phyloP scores from a whole-genome alignment of 2,888 invertebrate species.

The Nomada lathburiana region DNA sequence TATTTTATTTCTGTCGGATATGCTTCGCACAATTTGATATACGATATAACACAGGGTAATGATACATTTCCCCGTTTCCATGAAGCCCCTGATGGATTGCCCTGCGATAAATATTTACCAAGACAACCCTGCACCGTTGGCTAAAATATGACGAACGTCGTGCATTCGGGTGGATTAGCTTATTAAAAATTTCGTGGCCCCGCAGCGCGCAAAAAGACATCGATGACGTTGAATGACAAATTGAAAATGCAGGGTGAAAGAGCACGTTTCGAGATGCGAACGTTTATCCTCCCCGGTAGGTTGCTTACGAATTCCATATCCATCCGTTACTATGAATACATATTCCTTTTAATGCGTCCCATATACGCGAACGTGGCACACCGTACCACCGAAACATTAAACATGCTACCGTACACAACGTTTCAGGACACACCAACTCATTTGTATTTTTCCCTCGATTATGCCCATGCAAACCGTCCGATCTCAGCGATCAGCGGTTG shows the following conservation, averaged over 20 bases:
- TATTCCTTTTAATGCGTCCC: constrained; percentile 28
- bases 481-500: constrained; percentile 1
- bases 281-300: constrained; percentile 32
- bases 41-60: neutral
- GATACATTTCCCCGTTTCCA: neutral
- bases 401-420: neutral
- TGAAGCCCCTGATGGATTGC: neutral
- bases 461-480: neutral
- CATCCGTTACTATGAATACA: constrained; percentile 21
- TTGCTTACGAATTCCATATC: constrained; percentile 39
- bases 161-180: constrained; percentile 30
- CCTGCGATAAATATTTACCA: constrained; percentile 20
- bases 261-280: constrained; percentile 14
- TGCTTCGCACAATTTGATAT: neutral
- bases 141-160: constrained; percentile 26
- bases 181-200: constrained; percentile 45
- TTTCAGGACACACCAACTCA: neutral
- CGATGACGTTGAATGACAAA: constrained; percentile 54
- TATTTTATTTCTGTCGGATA: no score
- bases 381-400: neutral
- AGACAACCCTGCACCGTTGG: neutral
- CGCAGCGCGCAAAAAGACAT: constrained; percentile 24
- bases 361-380: neutral
- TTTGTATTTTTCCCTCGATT: neutral
- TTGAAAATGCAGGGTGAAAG: constrained; percentile 41